Percentiles rank a stretch among this genome's conserved stretches.
Conservation (phyloP, 2,888 invertebrate species). For the Palloptera scutellata region DNA sequence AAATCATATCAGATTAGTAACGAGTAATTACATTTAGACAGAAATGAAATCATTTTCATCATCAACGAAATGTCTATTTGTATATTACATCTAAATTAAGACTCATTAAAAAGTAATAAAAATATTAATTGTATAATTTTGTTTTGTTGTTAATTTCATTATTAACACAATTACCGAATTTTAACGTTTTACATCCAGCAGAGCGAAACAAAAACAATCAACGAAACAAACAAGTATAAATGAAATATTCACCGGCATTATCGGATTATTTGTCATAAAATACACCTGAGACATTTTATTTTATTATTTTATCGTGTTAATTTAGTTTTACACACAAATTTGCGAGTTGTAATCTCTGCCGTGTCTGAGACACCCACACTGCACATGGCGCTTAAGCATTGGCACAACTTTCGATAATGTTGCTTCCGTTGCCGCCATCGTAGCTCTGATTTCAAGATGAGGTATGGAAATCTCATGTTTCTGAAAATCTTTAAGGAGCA, state of each 20-base stretch:
- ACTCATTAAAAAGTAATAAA: slow-evolving; percentile 15
- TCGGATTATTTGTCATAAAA: slow-evolving; percentile 7
- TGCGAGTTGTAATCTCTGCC: background rate
- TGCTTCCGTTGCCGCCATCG: no score
- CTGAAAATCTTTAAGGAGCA: no score
- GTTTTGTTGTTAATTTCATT: no score
- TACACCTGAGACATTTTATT: slow-evolving; percentile 24
- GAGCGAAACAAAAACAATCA: no score
- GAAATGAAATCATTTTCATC: background rate
- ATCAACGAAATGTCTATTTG: background rate
- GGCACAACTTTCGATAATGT: background rate
- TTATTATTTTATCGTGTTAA: background rate
- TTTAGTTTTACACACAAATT: background rate
- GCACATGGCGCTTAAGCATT: slow-evolving; percentile 5
- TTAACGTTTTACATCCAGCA: no score
- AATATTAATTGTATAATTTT: background rate
- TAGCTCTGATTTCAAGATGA: no score
- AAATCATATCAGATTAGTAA: no score
- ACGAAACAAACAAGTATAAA: background rate
- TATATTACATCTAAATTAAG: background rate
- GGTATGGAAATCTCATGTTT: no score
- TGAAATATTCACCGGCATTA: background rate
- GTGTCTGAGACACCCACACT: no score
- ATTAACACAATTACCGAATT: no score
- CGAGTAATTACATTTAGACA: no score